Conservation (phyloP, 2,888 invertebrate genomes). For the Hedychridium roseum region DNA sequence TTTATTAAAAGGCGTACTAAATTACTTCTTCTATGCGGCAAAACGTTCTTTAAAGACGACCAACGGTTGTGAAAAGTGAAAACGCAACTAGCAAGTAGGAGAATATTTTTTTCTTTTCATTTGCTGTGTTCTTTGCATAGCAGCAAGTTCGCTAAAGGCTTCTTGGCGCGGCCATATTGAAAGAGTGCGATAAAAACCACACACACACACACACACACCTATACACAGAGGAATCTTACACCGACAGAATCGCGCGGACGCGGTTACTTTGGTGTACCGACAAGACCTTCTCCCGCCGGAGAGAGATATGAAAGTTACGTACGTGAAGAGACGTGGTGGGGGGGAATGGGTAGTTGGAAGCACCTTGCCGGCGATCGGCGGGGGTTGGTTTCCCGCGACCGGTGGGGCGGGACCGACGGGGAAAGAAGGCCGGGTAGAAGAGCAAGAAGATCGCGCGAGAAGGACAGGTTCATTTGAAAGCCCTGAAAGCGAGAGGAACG, state of each 20-base stretch:
- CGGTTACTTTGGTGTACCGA: not conserved
- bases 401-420: slow-evolving; percentile 13
- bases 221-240: not conserved
- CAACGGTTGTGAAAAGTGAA: too few species aligned
- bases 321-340: not conserved
- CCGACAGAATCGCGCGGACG: not conserved
- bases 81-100: too few species aligned
- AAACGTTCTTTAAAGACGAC: too few species aligned
- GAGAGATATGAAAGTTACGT: slow-evolving; percentile 4
- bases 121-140: too few species aligned
- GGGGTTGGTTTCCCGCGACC: slow-evolving; percentile 18
- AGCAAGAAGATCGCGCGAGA: not conserved
- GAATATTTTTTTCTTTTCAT: too few species aligned
- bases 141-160: too few species aligned
- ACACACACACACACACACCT: slow-evolving; percentile 10
- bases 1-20: too few species aligned
- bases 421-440: not conserved
- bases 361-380: slow-evolving; percentile 20
- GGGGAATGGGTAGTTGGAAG: slow-evolving; percentile 6
- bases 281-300: too few species aligned
- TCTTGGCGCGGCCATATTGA: too few species aligned
- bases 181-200: too few species aligned
- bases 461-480: not conserved
- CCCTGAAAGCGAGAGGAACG: slow-evolving; percentile 22
- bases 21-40: too few species aligned